These are phyloP conservation scores for Lepidurus couesii DNA, from an alignment of 1,140 invertebrate species.

Conservation along the genomic window DNA sequence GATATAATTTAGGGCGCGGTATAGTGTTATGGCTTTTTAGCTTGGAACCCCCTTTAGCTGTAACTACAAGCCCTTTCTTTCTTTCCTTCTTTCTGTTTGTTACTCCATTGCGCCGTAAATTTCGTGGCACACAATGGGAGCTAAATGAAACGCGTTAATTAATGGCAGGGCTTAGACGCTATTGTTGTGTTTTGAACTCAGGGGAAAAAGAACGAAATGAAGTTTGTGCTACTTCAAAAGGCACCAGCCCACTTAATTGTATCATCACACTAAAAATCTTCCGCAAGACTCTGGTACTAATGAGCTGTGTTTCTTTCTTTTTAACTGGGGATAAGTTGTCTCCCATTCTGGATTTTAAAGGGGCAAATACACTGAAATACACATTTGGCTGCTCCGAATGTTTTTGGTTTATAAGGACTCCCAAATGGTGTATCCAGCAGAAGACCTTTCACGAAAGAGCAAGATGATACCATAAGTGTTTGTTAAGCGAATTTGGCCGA, in stretches of 20 bases:
- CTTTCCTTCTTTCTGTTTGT: not conserved
- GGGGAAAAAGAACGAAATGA: not conserved
- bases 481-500: too few relatives aligned
- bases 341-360: too few relatives aligned
- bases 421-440: too few relatives aligned
- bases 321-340: not conserved
- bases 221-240: not conserved
- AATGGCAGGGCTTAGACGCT: not conserved
- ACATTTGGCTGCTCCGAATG: too few relatives aligned
- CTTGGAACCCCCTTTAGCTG: not conserved
- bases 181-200: not conserved
- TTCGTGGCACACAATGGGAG: conserved; percentile 21
- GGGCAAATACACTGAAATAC: too few relatives aligned
- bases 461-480: too few relatives aligned
- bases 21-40: not conserved
- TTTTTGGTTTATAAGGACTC: too few relatives aligned
- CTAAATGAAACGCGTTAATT: conserved; percentile 22
- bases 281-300: not conserved
- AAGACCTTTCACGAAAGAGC: too few relatives aligned
- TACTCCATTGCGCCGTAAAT: conserved; percentile 14
- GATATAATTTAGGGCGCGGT: not conserved
- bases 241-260: conserved; percentile 2
- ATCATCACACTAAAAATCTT: conserved; percentile 15
- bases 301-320: not conserved
- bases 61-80: not conserved